A percentile compares a stretch with the other conserved stretches of the same genome.
phyloP scores from a whole-genome alignment of 2,113 vertebrate genomes.

The Colaptes auratus region DNA sequence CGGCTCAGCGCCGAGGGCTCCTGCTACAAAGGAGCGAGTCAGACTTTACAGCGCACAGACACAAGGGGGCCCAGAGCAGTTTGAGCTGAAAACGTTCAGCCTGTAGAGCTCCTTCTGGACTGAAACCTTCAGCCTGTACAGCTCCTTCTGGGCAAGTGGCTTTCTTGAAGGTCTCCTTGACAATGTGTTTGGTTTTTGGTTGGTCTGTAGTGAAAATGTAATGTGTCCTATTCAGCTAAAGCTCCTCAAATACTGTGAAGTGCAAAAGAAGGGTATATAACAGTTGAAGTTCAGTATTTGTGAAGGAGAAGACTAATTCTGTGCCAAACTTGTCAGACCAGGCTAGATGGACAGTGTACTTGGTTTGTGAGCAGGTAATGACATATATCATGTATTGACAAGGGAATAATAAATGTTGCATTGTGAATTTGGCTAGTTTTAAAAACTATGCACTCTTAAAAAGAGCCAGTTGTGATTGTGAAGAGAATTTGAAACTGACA shows the following conservation, averaged over 20 bases:
- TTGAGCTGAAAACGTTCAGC: background rate
- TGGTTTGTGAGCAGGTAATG: accelerated
- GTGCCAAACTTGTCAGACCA: background rate
- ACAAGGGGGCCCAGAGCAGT: background rate
- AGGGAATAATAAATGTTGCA: background rate
- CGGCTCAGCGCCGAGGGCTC: background rate
- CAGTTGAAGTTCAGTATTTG: background rate
- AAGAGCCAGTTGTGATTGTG: background rate
- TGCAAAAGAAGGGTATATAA: accelerated
- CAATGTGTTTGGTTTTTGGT: too few relatives aligned
- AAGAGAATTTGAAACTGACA: accelerated
- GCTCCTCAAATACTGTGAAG: background rate
- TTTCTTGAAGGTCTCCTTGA: background rate
- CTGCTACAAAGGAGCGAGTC: too few relatives aligned
- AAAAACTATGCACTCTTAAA: accelerated
- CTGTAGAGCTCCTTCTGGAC: background rate
- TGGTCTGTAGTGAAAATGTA: background rate
- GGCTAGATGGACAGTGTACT: accelerated
- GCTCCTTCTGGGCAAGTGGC: too few relatives aligned
- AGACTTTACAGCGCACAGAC: background rate
- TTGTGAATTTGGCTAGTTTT: accelerated
- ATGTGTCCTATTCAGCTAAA: background rate
- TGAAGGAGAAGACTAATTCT: background rate
- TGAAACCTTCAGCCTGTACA: background rate
- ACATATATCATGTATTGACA: accelerated